Evolutionary conservation across 2,113 vertebrate genomes (phyloP).

Genomic region (Brachyhypopomus gauderio): DNA sequence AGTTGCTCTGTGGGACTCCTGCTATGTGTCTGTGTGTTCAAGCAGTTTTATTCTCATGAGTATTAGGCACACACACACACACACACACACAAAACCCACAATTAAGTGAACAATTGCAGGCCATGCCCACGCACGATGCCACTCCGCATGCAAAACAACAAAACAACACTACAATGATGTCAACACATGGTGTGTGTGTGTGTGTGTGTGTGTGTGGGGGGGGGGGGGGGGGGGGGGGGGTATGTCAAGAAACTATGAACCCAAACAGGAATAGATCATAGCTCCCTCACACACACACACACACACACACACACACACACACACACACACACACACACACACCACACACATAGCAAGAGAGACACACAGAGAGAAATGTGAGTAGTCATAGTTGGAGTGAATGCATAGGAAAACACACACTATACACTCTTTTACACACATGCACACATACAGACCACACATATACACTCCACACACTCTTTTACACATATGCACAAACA

Average conservation of each 20-base stretch:
- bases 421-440: constrained; percentile 17
- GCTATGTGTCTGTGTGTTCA: constrained; percentile 44
- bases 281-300: too few relatives aligned
- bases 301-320: too few relatives aligned
- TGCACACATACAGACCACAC: neutral
- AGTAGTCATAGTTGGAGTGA: constrained; percentile 61
- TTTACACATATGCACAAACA: neutral
- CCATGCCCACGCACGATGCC: constrained; percentile 17
- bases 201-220: constrained; percentile 32
- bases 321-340: too few relatives aligned
- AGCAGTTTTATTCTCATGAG: constrained; percentile 19
- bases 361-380: constrained; percentile 10
- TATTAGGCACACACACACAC: neutral
- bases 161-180: neutral
- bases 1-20: constrained; percentile 54
- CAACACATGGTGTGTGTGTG: neutral
- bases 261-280: neutral
- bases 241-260: constrained; percentile 19
- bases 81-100: constrained; percentile 21
- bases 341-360: neutral
- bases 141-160: neutral
- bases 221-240: constrained; percentile 27
- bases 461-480: too few relatives aligned
- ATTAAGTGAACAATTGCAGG: constrained; percentile 31
- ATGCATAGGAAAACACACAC: constrained; percentile 72